Base-by-base conservation (phyloP, 2,113 vertebrate genomes). In the Poeciliopsis prolifica region DNA sequence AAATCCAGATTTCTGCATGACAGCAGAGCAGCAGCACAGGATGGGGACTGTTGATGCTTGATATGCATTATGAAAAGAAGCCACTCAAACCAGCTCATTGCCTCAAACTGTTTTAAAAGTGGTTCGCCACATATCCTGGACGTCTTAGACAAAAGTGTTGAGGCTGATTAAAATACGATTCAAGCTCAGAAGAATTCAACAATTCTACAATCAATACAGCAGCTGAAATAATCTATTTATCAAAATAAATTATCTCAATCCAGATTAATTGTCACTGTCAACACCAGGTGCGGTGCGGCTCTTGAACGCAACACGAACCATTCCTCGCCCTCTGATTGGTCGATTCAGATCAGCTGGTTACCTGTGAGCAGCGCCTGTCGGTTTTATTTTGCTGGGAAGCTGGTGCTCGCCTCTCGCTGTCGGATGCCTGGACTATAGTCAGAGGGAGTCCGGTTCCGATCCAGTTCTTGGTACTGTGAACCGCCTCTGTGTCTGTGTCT, bases 311-410 rank as follows among this genome's bases (percentile, higher is more conserved):
- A 37, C 82, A 33, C 26, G 7, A 26, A 0, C 24, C 22, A 2
- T 1, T 12, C 24, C 19, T 24, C 15, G 51, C 65, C 13, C 60
- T 68, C 61, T 86, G 87, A 93, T 93, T 92, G 88, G 92, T 35
- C 74, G 2, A 19, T 24, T 9, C 1, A 30, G 66, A 44, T 35
- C 90, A 91, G 79, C 80, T 92, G 88, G 68, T 37, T 24, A 81
- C 80, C 33, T 79, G 84, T 72, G 74, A 37, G 78, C 60, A 37
- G 1, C 26, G 17, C 22, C 40, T n/a, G 75, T 60, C 6, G 72
- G 35, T 65, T 78, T 44, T 14, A 37, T 37, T 42, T 77, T 71
- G 58, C 26, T 71, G 22, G 54, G 61, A 26, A 35, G 63, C 19
- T 0, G 28, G 22, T n/a, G 28, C 40, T 62, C 3, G 65, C 28